These are phyloP conservation scores for Bufo gargarizans DNA, from an alignment of 2,113 vertebrate genomes.

Conservation along the genomic window DNA sequence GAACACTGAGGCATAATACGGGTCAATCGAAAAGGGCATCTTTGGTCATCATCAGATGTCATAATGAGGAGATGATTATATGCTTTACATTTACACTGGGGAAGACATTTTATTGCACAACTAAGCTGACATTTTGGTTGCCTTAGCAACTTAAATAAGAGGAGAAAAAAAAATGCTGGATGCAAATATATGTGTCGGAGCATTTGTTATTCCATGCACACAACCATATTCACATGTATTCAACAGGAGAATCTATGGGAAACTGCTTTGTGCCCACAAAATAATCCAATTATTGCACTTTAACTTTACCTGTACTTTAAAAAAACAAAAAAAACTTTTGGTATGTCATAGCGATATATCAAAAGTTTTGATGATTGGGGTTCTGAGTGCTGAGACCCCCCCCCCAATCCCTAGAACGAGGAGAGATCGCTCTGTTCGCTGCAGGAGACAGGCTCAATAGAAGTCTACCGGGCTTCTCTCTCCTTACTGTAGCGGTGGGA, in stretches of 20 bases:
- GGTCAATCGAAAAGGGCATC: constrained; percentile 19
- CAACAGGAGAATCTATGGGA: background rate
- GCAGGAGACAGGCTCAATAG: no score
- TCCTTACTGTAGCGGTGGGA: no score
- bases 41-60: constrained; percentile 18
- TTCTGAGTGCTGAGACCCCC: no score
- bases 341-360: no score
- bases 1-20: constrained; percentile 11
- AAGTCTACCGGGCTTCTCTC: no score
- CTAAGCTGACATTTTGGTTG: constrained; percentile 49
- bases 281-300: background rate
- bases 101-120: constrained; percentile 30
- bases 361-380: no score
- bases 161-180: constrained; percentile 39
- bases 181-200: constrained; percentile 30
- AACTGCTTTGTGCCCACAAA: background rate
- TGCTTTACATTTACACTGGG: constrained; percentile 23
- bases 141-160: constrained; percentile 41
- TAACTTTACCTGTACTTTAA: no score
- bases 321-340: no score
- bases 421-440: no score
- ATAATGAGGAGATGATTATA: constrained; percentile 37
- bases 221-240: background rate
- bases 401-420: no score
- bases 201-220: constrained; percentile 30